A percentile compares a stretch with the other conserved stretches of the same genome.
These are phyloP conservation scores for Sphaerophoria taeniata DNA, from an alignment of 2,888 invertebrate genomes.

Conservation along the genomic window DNA sequence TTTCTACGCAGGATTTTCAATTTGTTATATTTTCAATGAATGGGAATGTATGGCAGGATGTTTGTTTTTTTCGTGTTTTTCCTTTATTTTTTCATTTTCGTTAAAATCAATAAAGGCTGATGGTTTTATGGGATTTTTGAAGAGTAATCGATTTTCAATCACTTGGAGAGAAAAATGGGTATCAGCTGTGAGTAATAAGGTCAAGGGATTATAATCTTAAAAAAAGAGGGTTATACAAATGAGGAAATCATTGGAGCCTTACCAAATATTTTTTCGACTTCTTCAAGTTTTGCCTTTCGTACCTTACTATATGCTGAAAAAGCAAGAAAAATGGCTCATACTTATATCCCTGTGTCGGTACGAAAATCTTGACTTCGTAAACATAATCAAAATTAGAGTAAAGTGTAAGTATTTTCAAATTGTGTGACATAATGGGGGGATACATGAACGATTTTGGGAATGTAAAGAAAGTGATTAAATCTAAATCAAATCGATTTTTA, in stretches of 20 bases:
- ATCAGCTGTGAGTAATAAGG: slow-evolving; percentile 16
- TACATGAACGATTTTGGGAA: no score
- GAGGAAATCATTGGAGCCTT: slow-evolving; percentile 6
- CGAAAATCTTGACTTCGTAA: no score
- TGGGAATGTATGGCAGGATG: background rate
- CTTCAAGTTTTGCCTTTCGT: background rate
- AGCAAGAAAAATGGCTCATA: no score
- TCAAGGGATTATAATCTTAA: background rate
- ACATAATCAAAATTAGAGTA: no score
- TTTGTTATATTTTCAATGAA: slow-evolving; percentile 36
- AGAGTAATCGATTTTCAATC: slow-evolving; percentile 21
- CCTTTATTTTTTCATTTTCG: background rate
- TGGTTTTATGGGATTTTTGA: slow-evolving; percentile 13
- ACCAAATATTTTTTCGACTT: background rate
- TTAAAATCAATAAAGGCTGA: slow-evolving; percentile 16
- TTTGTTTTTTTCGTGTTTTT: background rate
- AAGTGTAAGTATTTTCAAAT: no score
- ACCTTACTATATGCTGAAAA: no score
- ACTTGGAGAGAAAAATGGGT: background rate
- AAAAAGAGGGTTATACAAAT: background rate
- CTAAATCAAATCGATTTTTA: no score
- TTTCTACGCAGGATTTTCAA: slow-evolving; percentile 44
- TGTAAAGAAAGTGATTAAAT: no score
- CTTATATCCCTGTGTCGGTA: no score
- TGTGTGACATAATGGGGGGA: no score